Conservation (phyloP, 2,113 vertebrate genomes). For the Lutjanus erythropterus region DNA sequence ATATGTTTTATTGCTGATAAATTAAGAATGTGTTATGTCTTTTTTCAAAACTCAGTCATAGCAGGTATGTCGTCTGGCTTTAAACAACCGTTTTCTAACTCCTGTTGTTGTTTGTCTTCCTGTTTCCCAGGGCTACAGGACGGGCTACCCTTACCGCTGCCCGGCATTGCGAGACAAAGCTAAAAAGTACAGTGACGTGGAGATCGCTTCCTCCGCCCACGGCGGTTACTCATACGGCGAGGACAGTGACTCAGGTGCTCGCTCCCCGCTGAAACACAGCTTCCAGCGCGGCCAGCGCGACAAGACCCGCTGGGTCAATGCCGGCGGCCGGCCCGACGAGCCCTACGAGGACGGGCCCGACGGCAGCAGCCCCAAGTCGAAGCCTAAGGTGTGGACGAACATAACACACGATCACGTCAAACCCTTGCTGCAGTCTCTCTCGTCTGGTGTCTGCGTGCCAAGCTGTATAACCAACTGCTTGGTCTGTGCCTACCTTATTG, state of each 20-base stretch:
- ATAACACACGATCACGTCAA: constrained; percentile 99
- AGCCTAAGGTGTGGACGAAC: constrained; percentile 99
- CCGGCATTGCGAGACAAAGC: constrained; percentile 96
- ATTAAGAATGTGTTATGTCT: not conserved
- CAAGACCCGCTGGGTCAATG: constrained; percentile 97
- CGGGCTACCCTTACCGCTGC: constrained; percentile 97
- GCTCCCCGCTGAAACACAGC: constrained; percentile 99
- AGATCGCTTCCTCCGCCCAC: constrained; percentile 91
- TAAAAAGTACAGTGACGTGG: constrained; percentile 97
- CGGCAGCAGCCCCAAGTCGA: constrained; percentile 98
- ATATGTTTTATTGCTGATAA: not conserved
- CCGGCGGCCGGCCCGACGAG: constrained; percentile 92
- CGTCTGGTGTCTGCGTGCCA: constrained; percentile 99
- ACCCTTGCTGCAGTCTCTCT: constrained; percentile 99
- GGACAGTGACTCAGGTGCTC: constrained; percentile 95
- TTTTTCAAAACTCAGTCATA: not conserved
- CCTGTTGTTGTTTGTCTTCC: not conserved
- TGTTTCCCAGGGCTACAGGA: constrained; percentile 93
- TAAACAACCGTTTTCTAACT: not conserved
- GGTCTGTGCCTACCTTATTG: constrained; percentile 99
- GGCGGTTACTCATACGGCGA: constrained; percentile 93
- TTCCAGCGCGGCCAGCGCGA: constrained; percentile 99
- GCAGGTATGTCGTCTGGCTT: not conserved
- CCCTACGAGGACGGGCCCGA: constrained; percentile 94
- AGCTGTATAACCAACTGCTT: constrained; percentile 99